phyloP scores from a whole-genome alignment of 2,113 vertebrate genomes.

The Ptilorrhoa leucosticta region DNA sequence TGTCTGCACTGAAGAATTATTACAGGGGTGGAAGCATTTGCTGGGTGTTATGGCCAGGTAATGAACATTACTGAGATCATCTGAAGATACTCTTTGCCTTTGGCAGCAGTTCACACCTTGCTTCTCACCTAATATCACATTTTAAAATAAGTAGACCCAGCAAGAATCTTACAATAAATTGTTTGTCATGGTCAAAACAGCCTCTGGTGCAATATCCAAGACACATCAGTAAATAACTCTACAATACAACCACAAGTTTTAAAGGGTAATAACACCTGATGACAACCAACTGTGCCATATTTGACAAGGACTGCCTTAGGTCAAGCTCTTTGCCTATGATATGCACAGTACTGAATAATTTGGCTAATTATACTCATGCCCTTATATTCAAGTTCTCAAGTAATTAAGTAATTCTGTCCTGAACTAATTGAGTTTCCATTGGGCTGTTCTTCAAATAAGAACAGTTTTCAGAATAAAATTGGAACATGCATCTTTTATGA shows the following conservation, averaged over 20 bases:
- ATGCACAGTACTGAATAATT: background rate
- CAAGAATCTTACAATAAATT: background rate
- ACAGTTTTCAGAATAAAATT: background rate
- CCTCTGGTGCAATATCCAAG: background rate
- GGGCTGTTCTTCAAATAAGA: background rate
- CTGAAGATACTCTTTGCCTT: background rate
- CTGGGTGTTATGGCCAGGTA: background rate
- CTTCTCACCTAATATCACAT: background rate
- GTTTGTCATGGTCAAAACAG: background rate
- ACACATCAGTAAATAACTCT: background rate
- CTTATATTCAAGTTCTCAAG: background rate
- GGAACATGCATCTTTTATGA: background rate
- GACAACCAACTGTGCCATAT: background rate
- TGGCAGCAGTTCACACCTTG: background rate
- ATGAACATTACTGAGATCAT: background rate
- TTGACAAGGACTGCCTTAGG: background rate
- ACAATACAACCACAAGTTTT: background rate
- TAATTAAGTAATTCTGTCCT: background rate
- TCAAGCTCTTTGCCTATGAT: background rate
- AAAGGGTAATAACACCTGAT: background rate
- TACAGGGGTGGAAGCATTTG: background rate
- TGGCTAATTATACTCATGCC: background rate
- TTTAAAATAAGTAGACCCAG: background rate
- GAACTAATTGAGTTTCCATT: background rate
- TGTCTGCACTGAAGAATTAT: background rate